A percentile compares a stretch with the other conserved stretches of the same genome.
Conservation (phyloP, 2,888 invertebrate species). For the Dryadula phaetusa region DNA sequence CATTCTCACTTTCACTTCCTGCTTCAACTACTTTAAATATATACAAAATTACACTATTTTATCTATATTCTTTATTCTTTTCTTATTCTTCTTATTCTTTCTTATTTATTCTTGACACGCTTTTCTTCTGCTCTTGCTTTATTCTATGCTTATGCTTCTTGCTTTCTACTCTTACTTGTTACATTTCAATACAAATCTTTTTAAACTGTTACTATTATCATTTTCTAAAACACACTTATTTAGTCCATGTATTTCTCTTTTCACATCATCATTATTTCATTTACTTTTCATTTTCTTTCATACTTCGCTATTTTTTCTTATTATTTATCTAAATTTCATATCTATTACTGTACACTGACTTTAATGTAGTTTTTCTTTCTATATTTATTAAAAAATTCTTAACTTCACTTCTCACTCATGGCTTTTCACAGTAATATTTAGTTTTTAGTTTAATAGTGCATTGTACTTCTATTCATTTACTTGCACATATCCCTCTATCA, state of each 20-base stretch:
- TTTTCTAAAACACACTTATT: not conserved
- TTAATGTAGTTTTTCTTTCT: not conserved
- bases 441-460: not conserved
- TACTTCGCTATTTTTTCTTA: not conserved
- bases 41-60: slow-evolving; percentile 2
- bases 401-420: not conserved
- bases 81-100: slow-evolving; percentile 2
- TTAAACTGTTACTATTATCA: not conserved
- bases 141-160: slow-evolving; percentile 26
- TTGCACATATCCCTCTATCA: not conserved
- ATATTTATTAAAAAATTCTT: not conserved
- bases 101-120: not conserved
- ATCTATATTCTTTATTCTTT: slow-evolving; percentile 3
- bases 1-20: slow-evolving; percentile 26
- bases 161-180: not conserved
- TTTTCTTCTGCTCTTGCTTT: slow-evolving; percentile 19
- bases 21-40: slow-evolving; percentile 5
- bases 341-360: not conserved
- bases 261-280: not conserved
- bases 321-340: not conserved
- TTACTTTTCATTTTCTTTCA: not conserved
- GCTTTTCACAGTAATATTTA: not conserved
- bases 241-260: not conserved
- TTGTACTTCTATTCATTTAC: not conserved
- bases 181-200: not conserved